A percentile compares a stretch with the other conserved stretches of the same genome.
These are phyloP conservation scores for Mesocricetus auratus DNA, from an alignment of 2,113 vertebrate genomes.

Conservation along the genomic window DNA sequence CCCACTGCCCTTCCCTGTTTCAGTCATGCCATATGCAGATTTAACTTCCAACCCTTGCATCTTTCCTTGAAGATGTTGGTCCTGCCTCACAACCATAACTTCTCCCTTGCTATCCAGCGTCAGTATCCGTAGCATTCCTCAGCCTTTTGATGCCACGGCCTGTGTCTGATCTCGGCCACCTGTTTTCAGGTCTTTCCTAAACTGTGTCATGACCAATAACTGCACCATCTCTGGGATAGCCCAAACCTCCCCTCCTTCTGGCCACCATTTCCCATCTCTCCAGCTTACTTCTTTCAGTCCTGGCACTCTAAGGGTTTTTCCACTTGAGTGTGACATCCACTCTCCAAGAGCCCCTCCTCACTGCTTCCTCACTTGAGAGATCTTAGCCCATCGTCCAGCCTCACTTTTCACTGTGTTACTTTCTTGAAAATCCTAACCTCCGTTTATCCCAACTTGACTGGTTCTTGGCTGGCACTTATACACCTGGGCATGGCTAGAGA, in stretches of 20 bases:
- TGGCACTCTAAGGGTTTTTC: neutral
- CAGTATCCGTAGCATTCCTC: neutral
- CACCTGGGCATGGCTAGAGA: neutral
- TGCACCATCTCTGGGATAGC: neutral
- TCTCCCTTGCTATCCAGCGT: neutral
- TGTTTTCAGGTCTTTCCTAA: neutral
- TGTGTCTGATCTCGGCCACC: neutral
- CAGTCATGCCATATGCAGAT: fast-evolving
- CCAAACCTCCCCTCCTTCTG: neutral
- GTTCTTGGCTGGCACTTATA: neutral
- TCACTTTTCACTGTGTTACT: neutral
- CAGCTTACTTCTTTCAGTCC: neutral
- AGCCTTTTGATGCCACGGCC: neutral
- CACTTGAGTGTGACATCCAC: neutral
- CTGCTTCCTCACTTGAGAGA: neutral
- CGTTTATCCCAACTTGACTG: neutral
- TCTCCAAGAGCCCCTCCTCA: neutral
- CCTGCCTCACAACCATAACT: neutral
- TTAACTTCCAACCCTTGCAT: too few species aligned
- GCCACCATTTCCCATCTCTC: neutral
- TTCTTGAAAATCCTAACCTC: slow-evolving; percentile 27
- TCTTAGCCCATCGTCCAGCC: neutral
- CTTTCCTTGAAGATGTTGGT: neutral
- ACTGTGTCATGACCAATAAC: neutral
- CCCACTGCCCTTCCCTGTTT: neutral